A percentile compares a stretch with the other conserved stretches of the same genome.
phyloP scores from a whole-genome alignment of 1,140 invertebrate species.

The Zaprionus vittiger region DNA sequence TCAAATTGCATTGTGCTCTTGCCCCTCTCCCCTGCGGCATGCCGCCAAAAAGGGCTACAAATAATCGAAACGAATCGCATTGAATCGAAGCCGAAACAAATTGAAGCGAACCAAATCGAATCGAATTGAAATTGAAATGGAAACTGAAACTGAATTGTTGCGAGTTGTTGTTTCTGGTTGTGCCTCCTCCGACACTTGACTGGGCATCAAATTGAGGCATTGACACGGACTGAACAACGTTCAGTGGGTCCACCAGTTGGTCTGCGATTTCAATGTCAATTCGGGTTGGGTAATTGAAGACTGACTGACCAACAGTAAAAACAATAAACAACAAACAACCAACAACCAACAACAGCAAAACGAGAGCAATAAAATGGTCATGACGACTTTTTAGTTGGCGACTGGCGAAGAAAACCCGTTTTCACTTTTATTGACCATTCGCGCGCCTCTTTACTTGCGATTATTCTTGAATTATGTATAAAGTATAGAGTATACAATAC shows the following conservation, averaged over 20 bases:
- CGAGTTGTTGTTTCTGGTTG: background rate
- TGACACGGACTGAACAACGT: constrained; percentile 17
- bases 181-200: constrained; percentile 18
- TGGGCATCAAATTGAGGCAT: constrained; percentile 35
- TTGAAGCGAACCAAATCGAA: constrained; percentile 6
- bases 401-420: constrained; percentile 55
- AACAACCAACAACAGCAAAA: constrained; percentile 2
- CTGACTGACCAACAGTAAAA: constrained; percentile 9
- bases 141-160: constrained; percentile 9
- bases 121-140: constrained; percentile 5
- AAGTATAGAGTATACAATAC: constrained; percentile 39
- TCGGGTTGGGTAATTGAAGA: constrained; percentile 57
- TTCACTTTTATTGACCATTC: constrained; percentile 80
- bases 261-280: constrained; percentile 68
- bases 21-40: background rate
- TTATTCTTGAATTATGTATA: constrained; percentile 57
- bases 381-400: constrained; percentile 36
- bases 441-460: constrained; percentile 68
- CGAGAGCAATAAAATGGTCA: constrained; percentile 34
- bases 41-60: constrained; percentile 26
- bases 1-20: constrained; percentile 49
- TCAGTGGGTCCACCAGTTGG: background rate
- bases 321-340: background rate
- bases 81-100: constrained; percentile 8
- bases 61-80: constrained; percentile 22